Evolutionary conservation across 2,113 vertebrate species (phyloP), one percentile per base, ranked within the genome.

Genomic region (Rallus limicola): DNA sequence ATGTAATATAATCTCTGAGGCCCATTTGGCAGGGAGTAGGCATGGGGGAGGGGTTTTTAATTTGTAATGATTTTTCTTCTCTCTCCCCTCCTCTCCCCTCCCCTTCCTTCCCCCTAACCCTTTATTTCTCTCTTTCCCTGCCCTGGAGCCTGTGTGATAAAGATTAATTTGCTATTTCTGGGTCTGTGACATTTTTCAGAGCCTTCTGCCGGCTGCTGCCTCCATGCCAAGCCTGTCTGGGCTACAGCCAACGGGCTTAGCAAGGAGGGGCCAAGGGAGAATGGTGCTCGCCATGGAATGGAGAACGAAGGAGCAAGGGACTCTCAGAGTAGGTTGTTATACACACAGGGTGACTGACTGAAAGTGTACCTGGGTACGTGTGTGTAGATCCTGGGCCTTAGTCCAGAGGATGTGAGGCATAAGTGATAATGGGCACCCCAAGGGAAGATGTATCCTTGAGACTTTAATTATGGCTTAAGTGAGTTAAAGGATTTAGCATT

Each of bases 141-240:
- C 97, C 95, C 96, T 5, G 55, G 83, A 96, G 96, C 95, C 93
- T 96, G 38, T 95, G 93, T 60, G 91, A 95, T 97, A 96, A 96
- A 97, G 97, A 97, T 97, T 97, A 97, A 97, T 97, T 97, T 97
- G 90, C 97, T 97, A 97, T 97, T 97, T 97, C 97, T 97, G 95
- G 96, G 96, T 91, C 85, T 93, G 92, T 97, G 97, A 97, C 97
- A 97, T 97, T 97, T 97, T 97, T 97, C 91, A 87, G 93, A 97
- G 97, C 92, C 95, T 97, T 89, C 97, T 95, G 97, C 93, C 85
- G 92, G 94, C 92, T 96, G 91, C 93, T 94, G 97, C 96, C 94
- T 96, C 91, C 68, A 84, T 93, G 95, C 96, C 96, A 97, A 87
- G 87, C 48, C 94, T 97, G 97, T 96, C 96, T 87, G 65, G 91